Percentiles rank a stretch among this genome's conserved stretches.
phyloP scores from a whole-genome alignment of 2,888 invertebrate genomes.

The Drosophila limbata region DNA sequence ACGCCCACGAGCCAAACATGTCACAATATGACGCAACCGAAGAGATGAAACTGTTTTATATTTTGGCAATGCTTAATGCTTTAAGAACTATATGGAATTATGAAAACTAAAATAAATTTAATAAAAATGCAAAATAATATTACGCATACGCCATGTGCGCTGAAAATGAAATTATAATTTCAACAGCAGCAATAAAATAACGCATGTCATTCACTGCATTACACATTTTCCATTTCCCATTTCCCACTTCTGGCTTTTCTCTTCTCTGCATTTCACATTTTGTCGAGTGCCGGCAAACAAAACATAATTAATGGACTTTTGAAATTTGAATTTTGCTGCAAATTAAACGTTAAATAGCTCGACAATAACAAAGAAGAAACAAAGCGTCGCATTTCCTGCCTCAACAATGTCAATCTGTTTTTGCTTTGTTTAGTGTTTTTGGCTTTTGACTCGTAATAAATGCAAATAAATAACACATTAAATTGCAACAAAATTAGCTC shows the following conservation, averaged over 20 bases:
- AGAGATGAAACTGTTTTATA: background rate
- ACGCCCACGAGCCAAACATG: slow-evolving; percentile 27
- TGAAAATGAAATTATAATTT: slow-evolving; percentile 16
- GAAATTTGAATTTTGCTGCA: slow-evolving; percentile 26
- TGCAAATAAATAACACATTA: slow-evolving; percentile 10
- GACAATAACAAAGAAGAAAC: slow-evolving; percentile 19
- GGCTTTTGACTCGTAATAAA: background rate
- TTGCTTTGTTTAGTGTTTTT: slow-evolving; percentile 1
- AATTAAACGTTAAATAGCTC: slow-evolving; percentile 52
- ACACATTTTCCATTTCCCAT: slow-evolving; percentile 7
- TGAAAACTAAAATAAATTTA: slow-evolving; percentile 5
- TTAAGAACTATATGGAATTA: background rate
- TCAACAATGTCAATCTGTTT: slow-evolving; percentile 27
- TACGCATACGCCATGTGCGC: slow-evolving; percentile 42
- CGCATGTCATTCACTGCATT: slow-evolving; percentile 27
- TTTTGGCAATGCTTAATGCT: background rate
- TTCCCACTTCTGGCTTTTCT: slow-evolving; percentile 15
- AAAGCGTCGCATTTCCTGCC: slow-evolving; percentile 47
- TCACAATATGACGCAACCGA: slow-evolving; percentile 35
- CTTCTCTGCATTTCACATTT: slow-evolving; percentile 1
- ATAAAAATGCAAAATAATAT: background rate
- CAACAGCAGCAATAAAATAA: slow-evolving; percentile 17
- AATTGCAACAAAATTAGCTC: slow-evolving; percentile 8
- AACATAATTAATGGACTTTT: slow-evolving; percentile 51
- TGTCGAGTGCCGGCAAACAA: slow-evolving; percentile 9